phyloP scores from a whole-genome alignment of 2,797 vertebrate species.

The Onychomys torridus region DNA sequence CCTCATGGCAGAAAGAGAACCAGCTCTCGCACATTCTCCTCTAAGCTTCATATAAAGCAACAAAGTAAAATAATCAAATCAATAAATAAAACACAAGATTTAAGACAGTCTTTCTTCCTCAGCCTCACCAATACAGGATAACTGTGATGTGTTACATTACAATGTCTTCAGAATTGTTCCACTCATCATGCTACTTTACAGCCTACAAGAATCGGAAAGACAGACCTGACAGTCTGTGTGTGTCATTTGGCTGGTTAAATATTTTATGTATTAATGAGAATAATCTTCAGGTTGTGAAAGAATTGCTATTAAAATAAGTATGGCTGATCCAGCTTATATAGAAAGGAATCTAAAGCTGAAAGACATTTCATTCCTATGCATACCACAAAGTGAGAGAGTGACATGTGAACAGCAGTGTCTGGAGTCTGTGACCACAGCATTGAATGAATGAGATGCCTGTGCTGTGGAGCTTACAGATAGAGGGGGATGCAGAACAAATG shows the following conservation, averaged over 20 bases:
- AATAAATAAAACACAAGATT: not conserved
- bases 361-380: not conserved
- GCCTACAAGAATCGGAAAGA: not conserved
- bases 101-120: not conserved
- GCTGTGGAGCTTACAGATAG: not conserved
- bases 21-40: not conserved
- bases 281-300: conserved; percentile 19
- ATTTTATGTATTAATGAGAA: not conserved
- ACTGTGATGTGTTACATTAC: not conserved
- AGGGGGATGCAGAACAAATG: fast-evolving
- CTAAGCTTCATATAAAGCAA: not conserved
- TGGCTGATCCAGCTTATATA: not conserved
- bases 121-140: not conserved
- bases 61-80: not conserved
- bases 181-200: not conserved
- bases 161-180: not conserved
- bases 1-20: not conserved
- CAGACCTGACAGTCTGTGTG: not conserved
- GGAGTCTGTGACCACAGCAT: not conserved
- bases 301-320: not conserved
- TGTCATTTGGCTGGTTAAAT: not conserved
- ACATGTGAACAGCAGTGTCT: not conserved
- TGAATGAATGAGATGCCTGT: not conserved
- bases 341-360: not conserved
- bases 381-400: not conserved